Conservation (phyloP, 2,113 vertebrate genomes). For the Seriola quinqueradiata region DNA sequence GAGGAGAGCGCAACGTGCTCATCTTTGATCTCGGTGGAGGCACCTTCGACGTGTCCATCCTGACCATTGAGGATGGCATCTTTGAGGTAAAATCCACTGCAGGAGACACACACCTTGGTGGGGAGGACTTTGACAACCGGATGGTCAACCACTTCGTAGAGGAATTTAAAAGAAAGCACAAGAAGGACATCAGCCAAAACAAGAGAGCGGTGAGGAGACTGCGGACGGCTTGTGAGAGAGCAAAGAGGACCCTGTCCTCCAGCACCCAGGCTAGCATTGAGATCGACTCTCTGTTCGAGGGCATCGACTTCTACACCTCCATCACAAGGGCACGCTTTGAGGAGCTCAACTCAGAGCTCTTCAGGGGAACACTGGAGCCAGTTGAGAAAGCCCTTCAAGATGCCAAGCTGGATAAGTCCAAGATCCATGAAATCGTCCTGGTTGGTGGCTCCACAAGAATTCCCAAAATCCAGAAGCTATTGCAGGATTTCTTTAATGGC, state of each 20-base stretch:
- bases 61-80: conserved; percentile 82
- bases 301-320: conserved; percentile 81
- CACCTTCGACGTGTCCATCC: conserved; percentile 81
- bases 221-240: conserved; percentile 78
- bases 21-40: conserved; percentile 82
- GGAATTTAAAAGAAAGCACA: conserved; percentile 80
- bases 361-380: conserved; percentile 79
- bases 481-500: conserved; percentile 79
- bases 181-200: conserved; percentile 78
- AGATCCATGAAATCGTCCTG: conserved; percentile 77
- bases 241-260: conserved; percentile 81
- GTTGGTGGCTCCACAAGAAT: conserved; percentile 82
- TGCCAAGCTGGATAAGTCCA: conserved; percentile 77
- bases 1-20: conserved; percentile 75
- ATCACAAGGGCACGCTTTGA: conserved; percentile 82
- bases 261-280: conserved; percentile 80
- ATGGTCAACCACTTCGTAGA: conserved; percentile 81
- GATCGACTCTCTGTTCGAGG: conserved; percentile 80
- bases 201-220: conserved; percentile 80
- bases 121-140: conserved; percentile 79
- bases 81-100: conserved; percentile 82
- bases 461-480: conserved; percentile 81
- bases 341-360: conserved; percentile 80
- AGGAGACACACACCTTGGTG: conserved; percentile 80
- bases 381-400: conserved; percentile 79